phyloP scores from a whole-genome alignment of 1,140 invertebrate species.

The Aphelenchoides besseyi region DNA sequence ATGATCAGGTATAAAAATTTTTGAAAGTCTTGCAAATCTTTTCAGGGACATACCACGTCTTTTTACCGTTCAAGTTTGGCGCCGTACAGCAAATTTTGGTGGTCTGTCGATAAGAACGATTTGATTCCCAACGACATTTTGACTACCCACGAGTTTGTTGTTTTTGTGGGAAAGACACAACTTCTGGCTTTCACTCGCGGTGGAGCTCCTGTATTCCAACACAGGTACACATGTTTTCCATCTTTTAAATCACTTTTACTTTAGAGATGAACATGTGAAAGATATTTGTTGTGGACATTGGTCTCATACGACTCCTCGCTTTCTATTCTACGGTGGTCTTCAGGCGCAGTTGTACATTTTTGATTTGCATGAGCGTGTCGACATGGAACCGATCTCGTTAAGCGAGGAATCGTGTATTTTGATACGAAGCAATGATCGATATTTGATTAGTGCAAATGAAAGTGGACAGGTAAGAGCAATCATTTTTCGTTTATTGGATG shows the following conservation, averaged over 20 bases:
- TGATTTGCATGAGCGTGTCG: neutral
- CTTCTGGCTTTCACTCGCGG: conserved; percentile 3
- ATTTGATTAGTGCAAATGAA: conserved; percentile 13
- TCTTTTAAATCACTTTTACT: neutral
- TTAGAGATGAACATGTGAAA: neutral
- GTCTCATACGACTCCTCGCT: neutral
- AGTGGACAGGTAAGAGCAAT: conserved; percentile 1
- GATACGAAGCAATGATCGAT: conserved; percentile 13
- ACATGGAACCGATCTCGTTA: neutral
- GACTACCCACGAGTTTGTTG: neutral
- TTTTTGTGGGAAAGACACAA: conserved; percentile 8
- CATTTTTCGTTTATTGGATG: neutral
- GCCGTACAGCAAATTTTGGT: conserved; percentile 14
- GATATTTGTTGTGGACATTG: conserved; percentile 10
- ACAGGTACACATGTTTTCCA: conserved; percentile 5
- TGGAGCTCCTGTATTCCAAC: conserved; percentile 1
- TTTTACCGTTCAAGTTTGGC: conserved; percentile 4
- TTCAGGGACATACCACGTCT: conserved; percentile 9
- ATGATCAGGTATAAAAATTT: conserved; percentile 2
- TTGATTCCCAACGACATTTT: neutral
- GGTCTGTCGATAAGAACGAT: conserved; percentile 18
- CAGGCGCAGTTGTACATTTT: neutral
- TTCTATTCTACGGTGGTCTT: conserved; percentile 2
- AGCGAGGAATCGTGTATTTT: neutral
- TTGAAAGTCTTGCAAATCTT: neutral